phyloP scores from a whole-genome alignment of 2,113 vertebrate species.

The Charina bottae region DNA sequence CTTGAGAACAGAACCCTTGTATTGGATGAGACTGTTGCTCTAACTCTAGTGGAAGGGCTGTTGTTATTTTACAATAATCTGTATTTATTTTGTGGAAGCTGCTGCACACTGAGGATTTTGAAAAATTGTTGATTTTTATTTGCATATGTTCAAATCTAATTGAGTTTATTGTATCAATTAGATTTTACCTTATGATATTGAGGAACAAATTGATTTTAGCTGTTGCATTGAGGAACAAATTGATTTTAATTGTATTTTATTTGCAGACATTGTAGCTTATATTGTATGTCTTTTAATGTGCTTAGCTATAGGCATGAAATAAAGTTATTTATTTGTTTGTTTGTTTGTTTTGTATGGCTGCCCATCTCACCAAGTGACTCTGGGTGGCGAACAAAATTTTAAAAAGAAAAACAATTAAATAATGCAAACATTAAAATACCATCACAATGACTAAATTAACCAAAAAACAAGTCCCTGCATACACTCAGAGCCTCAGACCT shows the following conservation, averaged over 20 bases:
- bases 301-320: neutral
- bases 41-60: neutral
- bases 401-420: neutral
- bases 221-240: neutral
- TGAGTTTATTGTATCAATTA: neutral
- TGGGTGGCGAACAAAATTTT: neutral
- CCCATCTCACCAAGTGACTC: neutral
- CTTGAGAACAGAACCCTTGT: neutral
- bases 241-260: neutral
- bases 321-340: neutral
- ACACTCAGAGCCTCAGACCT: neutral
- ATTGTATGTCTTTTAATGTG: neutral
- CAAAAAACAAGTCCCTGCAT: neutral
- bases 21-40: neutral
- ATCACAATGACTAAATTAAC: neutral
- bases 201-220: neutral
- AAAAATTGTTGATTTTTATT: neutral
- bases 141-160: neutral
- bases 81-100: neutral
- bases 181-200: neutral
- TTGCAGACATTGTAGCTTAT: neutral
- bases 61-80: neutral
- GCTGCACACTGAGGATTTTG: neutral
- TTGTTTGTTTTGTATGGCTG: neutral
- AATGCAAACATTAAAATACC: neutral